Evolutionary conservation across 30 jellyfish, hydroid and myxozoan species (phyloP).

Genomic region (Aurelia sp.): DNA sequence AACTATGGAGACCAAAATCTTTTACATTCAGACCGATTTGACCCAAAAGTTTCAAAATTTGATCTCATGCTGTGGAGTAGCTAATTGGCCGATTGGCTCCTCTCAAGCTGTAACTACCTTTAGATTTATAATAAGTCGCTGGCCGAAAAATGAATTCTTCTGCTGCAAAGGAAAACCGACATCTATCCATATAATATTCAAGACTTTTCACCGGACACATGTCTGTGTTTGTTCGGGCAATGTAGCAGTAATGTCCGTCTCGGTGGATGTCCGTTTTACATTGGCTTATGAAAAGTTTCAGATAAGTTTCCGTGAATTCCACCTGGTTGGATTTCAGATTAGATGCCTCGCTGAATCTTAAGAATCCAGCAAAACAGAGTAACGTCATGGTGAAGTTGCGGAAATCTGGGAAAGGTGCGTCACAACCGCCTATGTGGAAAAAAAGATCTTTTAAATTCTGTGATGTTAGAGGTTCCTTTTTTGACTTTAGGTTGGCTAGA

Average conservation of each 20-base stretch:
- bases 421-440: constrained; percentile 5
- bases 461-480: constrained; percentile 10
- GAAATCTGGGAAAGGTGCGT: neutral
- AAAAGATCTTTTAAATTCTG: neutral
- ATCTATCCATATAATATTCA: neutral
- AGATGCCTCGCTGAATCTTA: constrained; percentile 7
- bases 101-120: neutral
- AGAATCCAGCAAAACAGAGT: too few relatives aligned
- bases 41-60: too few relatives aligned
- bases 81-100: neutral
- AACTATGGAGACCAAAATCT: constrained; percentile 19
- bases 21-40: neutral
- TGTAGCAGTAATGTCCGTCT: constrained; percentile 1
- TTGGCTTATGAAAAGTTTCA: constrained; percentile 10
- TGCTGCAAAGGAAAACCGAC: neutral
- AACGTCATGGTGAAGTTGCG: too few relatives aligned
- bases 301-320: constrained; percentile 4
- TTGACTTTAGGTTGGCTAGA: constrained; percentile 18
- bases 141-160: neutral
- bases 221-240: constrained; percentile 9
- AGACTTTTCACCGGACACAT: neutral
- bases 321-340: constrained; percentile 3
- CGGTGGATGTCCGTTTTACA: constrained; percentile 1
- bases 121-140: constrained; percentile 3
- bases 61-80: constrained; percentile 11